Base-by-base conservation (phyloP, 1,140 invertebrate genomes). In the Pogonus chalceus region DNA sequence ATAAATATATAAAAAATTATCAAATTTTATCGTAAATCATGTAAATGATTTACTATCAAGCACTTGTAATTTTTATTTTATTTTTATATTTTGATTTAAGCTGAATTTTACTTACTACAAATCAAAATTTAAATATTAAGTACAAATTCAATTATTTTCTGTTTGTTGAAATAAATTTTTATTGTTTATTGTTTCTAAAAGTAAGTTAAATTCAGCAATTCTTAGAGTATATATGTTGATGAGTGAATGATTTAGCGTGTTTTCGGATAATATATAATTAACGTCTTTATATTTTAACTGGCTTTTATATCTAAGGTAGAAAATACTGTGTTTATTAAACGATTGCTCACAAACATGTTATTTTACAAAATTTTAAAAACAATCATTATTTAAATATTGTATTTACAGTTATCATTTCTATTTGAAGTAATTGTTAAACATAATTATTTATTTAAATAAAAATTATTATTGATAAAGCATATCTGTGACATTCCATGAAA, bases 281-380 rank as follows among this genome's bases (percentile, higher is more conserved):
- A 43, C 18, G 37, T 43, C 7, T 43, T 43, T 43, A 43, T 43
- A 43, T 43, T 43, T 43, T 43, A 43, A 43, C 37, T 43, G 37
- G 37, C 37, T 43, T 43, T 43, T 43, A 43, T 43, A 43, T 43
- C 37, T 43, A 43, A 43, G 37, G 37, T 43, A 43, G 37, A 12
- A 43, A 43, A 43, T 12, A 18, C 37, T 43, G 37, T 43, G 37
- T 43, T 7, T 43, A 18, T 18, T 18, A 4, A 43, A 43, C 18
- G 18, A n/a, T n/a, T n/a, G n/a, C n/a, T n/a, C n/a, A n/a, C n/a
- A n/a, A n/a, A n/a, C n/a, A n/a, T n/a, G n/a, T n/a, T n/a, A n/a
- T n/a, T n/a, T n/a, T n/a, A n/a, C n/a, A n/a, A n/a, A n/a, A n/a
- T n/a, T n/a, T n/a, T n/a, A n/a, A n/a, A n/a, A n/a, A n/a, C n/a